phyloP scores from a whole-genome alignment of 2,113 vertebrate species.

The Haemorhous mexicanus region DNA sequence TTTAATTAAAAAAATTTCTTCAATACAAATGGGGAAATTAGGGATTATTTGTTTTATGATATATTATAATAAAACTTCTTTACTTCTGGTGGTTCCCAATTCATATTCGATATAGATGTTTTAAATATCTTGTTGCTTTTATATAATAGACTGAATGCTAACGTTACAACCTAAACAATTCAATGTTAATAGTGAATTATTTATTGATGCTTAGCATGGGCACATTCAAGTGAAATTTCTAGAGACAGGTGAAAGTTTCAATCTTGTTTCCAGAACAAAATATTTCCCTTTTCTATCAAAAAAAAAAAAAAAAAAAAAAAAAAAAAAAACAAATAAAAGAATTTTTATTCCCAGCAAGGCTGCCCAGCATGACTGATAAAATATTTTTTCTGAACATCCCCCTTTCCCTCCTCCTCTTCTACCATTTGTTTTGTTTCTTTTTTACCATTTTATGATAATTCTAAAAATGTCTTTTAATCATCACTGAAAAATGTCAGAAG shows the following conservation, averaged over 20 bases:
- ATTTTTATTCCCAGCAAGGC: not conserved
- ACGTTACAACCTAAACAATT: not conserved
- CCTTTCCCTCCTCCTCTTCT: not conserved
- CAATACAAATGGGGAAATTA: not conserved
- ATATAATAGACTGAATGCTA: not conserved
- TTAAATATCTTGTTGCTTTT: not conserved
- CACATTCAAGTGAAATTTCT: not conserved
- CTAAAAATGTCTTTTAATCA: not conserved
- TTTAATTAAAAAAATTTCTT: not conserved
- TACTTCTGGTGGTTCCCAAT: not conserved
- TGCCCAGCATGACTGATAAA: not conserved
- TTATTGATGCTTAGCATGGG: not conserved
- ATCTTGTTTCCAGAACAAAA: not conserved
- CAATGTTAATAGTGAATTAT: not conserved
- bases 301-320: not conserved
- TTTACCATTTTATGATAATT: not conserved
- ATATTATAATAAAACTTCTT: not conserved
- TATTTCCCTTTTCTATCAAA: not conserved
- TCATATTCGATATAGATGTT: not conserved
- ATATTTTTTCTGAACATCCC: not conserved
- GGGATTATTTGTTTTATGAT: not conserved
- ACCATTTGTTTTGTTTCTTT: not conserved
- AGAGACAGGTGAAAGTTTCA: not conserved
- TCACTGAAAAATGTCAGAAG: slow-evolving; percentile 1
- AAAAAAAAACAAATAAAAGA: not conserved